Conservation (phyloP, 2,797 vertebrate species). For the Toxotes lorentzi region DNA sequence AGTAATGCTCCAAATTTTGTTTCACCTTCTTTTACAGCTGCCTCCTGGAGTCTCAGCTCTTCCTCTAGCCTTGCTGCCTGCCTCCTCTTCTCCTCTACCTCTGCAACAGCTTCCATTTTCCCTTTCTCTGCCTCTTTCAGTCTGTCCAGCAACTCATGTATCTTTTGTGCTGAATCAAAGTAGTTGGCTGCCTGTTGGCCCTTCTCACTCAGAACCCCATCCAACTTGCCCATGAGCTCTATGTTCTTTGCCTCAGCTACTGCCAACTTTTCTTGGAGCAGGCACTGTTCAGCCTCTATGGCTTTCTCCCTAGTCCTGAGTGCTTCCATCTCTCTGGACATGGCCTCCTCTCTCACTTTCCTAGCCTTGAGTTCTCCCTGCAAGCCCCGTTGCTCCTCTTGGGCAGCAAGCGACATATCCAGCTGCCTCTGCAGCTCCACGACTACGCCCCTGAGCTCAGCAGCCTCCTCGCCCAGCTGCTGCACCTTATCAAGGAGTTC, state of each 20-base stretch:
- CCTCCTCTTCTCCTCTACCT: constrained; percentile 76
- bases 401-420: constrained; percentile 84
- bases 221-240: constrained; percentile 83
- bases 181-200: constrained; percentile 80
- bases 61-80: constrained; percentile 82
- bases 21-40: constrained; percentile 78
- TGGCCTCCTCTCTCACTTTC: constrained; percentile 69
- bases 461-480: constrained; percentile 89
- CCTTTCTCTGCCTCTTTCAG: constrained; percentile 87
- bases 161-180: constrained; percentile 85
- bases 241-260: constrained; percentile 83
- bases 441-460: constrained; percentile 85
- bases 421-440: constrained; percentile 89
- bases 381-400: constrained; percentile 82
- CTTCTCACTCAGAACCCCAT: constrained; percentile 79
- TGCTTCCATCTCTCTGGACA: constrained; percentile 84
- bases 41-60: constrained; percentile 85
- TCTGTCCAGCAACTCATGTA: constrained; percentile 86
- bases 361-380: constrained; percentile 76
- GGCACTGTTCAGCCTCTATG: constrained; percentile 72
- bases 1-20: constrained; percentile 73
- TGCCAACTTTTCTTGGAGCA: constrained; percentile 81
- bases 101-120: constrained; percentile 81
- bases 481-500: constrained; percentile 87
- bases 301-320: constrained; percentile 70